Conservation (phyloP, 2,888 invertebrate genomes). For the Lottia gigantea region DNA sequence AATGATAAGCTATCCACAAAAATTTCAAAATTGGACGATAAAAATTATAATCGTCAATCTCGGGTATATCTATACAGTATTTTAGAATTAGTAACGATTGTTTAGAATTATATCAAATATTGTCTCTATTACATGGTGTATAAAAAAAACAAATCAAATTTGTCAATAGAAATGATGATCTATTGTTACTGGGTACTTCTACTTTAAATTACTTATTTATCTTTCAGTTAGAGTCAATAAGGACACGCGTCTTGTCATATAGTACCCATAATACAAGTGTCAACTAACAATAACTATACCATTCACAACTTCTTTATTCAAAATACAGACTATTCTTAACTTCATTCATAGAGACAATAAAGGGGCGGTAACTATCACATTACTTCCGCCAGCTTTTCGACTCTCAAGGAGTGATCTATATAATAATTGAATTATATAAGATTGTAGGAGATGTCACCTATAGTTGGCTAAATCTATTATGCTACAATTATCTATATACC, state of each 20-base stretch:
- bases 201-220: slow-evolving; percentile 2
- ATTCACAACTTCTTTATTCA: neutral
- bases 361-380: slow-evolving; percentile 7
- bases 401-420: neutral
- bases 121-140: too few relatives aligned
- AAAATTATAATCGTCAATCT: too few relatives aligned
- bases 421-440: neutral
- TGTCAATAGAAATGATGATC: too few relatives aligned
- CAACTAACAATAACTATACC: neutral
- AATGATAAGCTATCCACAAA: too few relatives aligned
- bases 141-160: too few relatives aligned
- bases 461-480: neutral
- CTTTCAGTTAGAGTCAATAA: neutral
- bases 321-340: neutral
- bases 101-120: too few relatives aligned
- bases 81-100: too few relatives aligned
- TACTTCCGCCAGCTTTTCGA: slow-evolving; percentile 5
- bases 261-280: slow-evolving; percentile 5
- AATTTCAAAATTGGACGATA: too few relatives aligned
- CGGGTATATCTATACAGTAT: too few relatives aligned
- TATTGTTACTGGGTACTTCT: too few relatives aligned
- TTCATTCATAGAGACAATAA: neutral
- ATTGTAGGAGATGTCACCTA: neutral
- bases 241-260: slow-evolving; percentile 10
- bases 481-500: neutral